Base-by-base conservation (phyloP, 2,888 invertebrate species). In the Mesochorus sp. region DNA sequence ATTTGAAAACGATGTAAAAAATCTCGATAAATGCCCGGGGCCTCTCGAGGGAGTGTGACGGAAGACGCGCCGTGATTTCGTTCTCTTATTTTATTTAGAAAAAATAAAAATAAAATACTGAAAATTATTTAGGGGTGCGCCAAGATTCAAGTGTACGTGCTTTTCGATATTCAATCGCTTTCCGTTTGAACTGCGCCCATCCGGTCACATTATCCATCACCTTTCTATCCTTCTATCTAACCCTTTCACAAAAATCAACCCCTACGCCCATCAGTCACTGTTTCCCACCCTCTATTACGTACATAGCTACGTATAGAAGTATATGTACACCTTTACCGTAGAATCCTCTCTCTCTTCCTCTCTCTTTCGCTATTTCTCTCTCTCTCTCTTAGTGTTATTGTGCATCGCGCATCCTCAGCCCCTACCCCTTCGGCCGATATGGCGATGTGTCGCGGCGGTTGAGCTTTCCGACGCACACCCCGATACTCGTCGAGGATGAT, bases 401-500 rank as follows among this genome's bases (percentile, higher is more conserved):
- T 81, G 76, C 78, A 81, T 81, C 80, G 77, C 80, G 77, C 73
- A 73, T 67, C 66, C 74, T n/a, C 55, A 47, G 28, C 31, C 49
- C 59, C 44, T 42, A n/a, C 42, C 31, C 49, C 10, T 37, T 34
- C 17, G 12, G 37, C 47, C 70, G 77, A 72, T 73, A 80, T 79
- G 75, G 74, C 77, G 75, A 71, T 81, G 74, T 80, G 74, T 81
- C 74, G 78, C 76, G 76, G 78, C 64, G 75, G 80, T 81, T 81
- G 79, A 81, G 79, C 72, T 77, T 79, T 80, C 61, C 74, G 74
- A 79, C 76, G 73, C 80, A 66, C 72, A 71, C 76, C 76, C 76
- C n/a, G n/a, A n/a, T 70, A 59, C 77, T 70, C 62, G 71, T 62
- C 62, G 79, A 79, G 75, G 79, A 77, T 61, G 70, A 80, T 82